Evolutionary conservation across 2,888 invertebrate species (phyloP), one percentile per base, ranked within the genome.

Genomic region (Boloria selene): DNA sequence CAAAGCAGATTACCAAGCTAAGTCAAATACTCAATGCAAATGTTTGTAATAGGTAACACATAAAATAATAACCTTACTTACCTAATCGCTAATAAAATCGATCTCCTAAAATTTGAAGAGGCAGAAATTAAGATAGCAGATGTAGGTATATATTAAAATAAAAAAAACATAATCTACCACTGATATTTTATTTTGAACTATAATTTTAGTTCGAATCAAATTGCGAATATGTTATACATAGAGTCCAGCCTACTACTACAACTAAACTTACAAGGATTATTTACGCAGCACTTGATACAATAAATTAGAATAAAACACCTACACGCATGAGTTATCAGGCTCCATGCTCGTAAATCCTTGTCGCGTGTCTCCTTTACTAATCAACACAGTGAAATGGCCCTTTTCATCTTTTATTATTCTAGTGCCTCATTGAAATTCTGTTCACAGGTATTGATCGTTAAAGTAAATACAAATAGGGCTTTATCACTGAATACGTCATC

Each of bases 221-320:
- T 49, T 16, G 38, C 26, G 13, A 17, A 17, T 31, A 60, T 17
- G 22, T 22, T 22, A 22, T 47, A 47, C 31, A 42, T 38, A 45
- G 22, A 18, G 17, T 47, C 10, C 18, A 13, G 38, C 16, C 17
- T 42, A 42, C 38, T 31, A 18, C 14, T 45, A 17, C 18, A 26
- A n/a, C n/a, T n/a, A 38, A 38, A 42, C n/a, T 17, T 47, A 52
- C 54, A 49, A 56, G 22, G 18, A 44, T 65, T 56, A 61, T 65
- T 65, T 61, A 61, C 51, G 50, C 45, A 18, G 13, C 16, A 50
- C 47, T 61, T 56, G 65, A 61, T 65, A 61, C 55, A 56, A 65
- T 66, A 64, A 69, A 66, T 66, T 65, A 58, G 53, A 64, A 64
- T 66, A 69, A 68, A 61, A 66, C 69, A 64, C 56, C 56, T 55